Evolutionary conservation across 2,797 vertebrate species (phyloP).

Genomic region (Sebastes paucispinis): DNA sequence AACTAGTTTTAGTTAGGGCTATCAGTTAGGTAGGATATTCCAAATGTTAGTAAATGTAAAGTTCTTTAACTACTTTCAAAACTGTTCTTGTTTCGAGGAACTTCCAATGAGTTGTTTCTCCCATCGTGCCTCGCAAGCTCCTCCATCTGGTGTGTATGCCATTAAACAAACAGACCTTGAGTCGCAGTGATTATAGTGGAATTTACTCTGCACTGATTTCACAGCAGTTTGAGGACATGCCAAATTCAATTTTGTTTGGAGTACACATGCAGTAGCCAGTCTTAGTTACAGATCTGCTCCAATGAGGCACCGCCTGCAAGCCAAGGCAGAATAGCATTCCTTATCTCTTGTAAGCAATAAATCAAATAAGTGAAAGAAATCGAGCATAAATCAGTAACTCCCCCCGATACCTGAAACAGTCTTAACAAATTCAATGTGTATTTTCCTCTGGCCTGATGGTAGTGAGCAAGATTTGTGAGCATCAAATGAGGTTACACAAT

Average conservation of each 20-base stretch:
- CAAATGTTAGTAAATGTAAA: not conserved
- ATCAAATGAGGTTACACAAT: not conserved
- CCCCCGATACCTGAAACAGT: not conserved
- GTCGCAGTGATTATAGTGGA: not conserved
- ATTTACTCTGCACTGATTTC: not conserved
- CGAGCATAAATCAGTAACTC: not conserved
- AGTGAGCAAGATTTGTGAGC: not conserved
- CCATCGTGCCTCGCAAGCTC: not conserved
- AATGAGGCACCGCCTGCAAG: not conserved
- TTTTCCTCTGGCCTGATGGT: not conserved
- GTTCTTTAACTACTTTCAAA: not conserved
- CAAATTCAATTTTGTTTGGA: not conserved
- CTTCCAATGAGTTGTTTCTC: not conserved
- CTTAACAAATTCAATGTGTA: not conserved
- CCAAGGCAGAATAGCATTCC: not conserved
- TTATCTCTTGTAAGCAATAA: not conserved
- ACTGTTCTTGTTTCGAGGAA: not conserved
- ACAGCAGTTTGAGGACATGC: slow-evolving; percentile 1
- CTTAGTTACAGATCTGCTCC: slow-evolving; percentile 2
- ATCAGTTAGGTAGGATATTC: not conserved
- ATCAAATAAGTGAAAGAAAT: not conserved
- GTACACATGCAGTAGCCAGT: not conserved
- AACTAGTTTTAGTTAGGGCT: not conserved
- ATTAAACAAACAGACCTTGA: slow-evolving; percentile 5
- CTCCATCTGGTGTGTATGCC: not conserved